Percentiles rank a stretch among this genome's conserved stretches.
These are phyloP conservation scores for Campoplex nolae DNA, from an alignment of 2,888 invertebrate species.

Conservation along the genomic window DNA sequence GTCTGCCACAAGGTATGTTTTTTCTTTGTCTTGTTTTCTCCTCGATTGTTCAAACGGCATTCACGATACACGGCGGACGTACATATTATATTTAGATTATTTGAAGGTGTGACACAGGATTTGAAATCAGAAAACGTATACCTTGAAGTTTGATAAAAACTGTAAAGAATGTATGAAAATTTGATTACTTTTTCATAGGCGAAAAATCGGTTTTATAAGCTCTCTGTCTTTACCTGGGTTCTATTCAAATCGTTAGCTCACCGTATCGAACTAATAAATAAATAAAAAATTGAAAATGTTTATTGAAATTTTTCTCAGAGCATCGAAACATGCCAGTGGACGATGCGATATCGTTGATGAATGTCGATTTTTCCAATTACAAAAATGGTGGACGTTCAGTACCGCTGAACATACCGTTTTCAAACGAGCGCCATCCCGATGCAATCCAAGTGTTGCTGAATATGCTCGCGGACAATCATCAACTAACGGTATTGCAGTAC, in stretches of 20 bases:
- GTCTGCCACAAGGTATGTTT: constrained; percentile 92
- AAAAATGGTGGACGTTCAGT: constrained; percentile 87
- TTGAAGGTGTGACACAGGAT: too few species aligned
- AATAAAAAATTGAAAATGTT: not conserved
- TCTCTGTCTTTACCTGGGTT: not conserved
- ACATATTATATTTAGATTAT: too few species aligned
- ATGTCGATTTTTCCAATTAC: constrained; percentile 89
- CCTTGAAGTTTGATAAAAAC: too few species aligned
- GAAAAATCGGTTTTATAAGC: too few species aligned
- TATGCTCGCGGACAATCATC: constrained; percentile 92
- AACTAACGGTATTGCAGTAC: constrained; percentile 91
- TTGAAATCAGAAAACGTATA: too few species aligned
- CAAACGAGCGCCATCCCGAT: constrained; percentile 84
- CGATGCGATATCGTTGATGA: constrained; percentile 93
- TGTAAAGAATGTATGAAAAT: too few species aligned
- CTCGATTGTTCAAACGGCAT: not conserved
- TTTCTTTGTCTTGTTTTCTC: not conserved
- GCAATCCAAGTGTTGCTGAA: constrained; percentile 87
- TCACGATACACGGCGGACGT: not conserved
- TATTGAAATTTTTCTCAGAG: constrained; percentile 86
- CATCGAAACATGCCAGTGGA: constrained; percentile 98
- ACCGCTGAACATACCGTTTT: constrained; percentile 85
- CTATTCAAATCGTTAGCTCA: not conserved
- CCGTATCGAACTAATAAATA: not conserved
- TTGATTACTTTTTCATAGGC: too few species aligned